Evolutionary conservation across 2,888 invertebrate species (phyloP).

Genomic region (Cremastinae sp.): DNA sequence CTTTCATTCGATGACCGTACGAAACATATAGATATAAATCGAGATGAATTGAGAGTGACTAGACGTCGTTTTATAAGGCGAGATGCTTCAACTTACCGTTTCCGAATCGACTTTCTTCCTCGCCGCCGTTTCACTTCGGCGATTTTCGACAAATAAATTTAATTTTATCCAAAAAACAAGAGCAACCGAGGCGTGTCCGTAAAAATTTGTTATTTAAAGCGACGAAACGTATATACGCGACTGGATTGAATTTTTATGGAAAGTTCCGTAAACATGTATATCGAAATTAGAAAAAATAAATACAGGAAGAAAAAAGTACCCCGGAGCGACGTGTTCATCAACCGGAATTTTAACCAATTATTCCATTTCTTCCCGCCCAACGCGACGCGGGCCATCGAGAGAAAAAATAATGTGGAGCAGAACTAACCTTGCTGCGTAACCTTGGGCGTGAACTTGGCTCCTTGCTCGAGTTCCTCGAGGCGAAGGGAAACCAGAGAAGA

Average conservation of each 20-base stretch:
- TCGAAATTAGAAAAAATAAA: conserved; percentile 8
- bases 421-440: conserved; percentile 77
- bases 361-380: background rate
- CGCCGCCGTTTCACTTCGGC: background rate
- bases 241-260: background rate
- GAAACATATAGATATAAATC: conserved; percentile 11
- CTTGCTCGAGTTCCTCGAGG: conserved; percentile 54
- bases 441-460: conserved; percentile 76
- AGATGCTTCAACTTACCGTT: conserved; percentile 28
- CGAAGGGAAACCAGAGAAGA: conserved; percentile 31
- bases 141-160: background rate
- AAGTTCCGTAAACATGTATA: no score
- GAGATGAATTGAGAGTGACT: conserved; percentile 1
- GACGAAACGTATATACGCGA: conserved; percentile 16
- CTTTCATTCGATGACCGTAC: conserved; percentile 64
- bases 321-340: conserved; percentile 8
- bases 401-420: conserved; percentile 65
- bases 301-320: background rate
- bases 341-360: background rate
- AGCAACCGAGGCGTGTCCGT: background rate
- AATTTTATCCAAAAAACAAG: background rate
- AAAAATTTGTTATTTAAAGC: background rate
- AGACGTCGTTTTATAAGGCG: background rate
- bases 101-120: conserved; percentile 1
- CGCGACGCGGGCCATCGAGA: conserved; percentile 3